Evolutionary conservation across 1,140 invertebrate genomes (phyloP), one percentile per base, ranked within the genome.

Genomic region (Argopecten irradians): DNA sequence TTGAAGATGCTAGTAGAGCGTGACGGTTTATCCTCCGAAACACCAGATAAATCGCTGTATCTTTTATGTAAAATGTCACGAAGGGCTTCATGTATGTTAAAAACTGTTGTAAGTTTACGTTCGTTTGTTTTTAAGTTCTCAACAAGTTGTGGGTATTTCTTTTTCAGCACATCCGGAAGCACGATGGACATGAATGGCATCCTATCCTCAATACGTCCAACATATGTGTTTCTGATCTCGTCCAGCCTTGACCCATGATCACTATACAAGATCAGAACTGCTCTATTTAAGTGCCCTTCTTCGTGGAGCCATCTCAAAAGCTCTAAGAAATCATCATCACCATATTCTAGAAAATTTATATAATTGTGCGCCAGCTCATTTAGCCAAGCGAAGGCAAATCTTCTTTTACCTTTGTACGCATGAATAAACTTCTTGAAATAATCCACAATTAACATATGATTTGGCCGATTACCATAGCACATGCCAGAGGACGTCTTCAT

Each of bases 121-220:
- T 92, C 86, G 91, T 99, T 99, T 14, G 94, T 91, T 86, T 96
- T 95, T 28, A 99, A 93, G 89, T 98, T 98, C 35, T 95, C 92
- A 83, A 96, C 96, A 0, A 97, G 96, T 35, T 96, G 92, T 0
- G 97, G 96, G 94, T 97, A 97, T 35, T 96, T 96, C 13, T 96
- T 91, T 36, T 96, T 95, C 91, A 98, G 97, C 95, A 96, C 97
- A 34, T 97, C 95, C 0, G 98, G 98, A 32, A 98, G 90, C 91
- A 97, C 96, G 2, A 98, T 95, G 91, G 97, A 97, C 14, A 98
- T 96, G 89, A 98, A 97, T 0, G 98, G 98, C 34, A 99, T 94
- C 83, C 98, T 95, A 93, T 99, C 98, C 94, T 99, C 98, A 88
- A 98, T 96, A 94, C 97, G 97, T 0, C 98, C 98, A 87, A 96